Evolutionary conservation across 2,888 invertebrate species (phyloP), one percentile per base, ranked within the genome.

Genomic region (Pycnomerus fuliginosus): DNA sequence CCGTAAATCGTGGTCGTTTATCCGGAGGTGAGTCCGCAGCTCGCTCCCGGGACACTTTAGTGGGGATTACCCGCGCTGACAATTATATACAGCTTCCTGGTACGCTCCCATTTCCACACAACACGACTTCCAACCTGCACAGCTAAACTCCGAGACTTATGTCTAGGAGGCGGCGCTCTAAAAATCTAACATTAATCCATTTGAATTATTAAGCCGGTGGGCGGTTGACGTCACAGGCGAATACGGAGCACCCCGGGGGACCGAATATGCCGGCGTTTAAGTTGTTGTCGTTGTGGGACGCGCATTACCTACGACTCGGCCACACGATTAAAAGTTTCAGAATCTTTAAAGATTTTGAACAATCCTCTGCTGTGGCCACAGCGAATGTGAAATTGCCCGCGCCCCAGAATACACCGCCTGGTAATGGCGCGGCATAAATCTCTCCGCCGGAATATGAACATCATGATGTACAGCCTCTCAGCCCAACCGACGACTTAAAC

Each of bases 1-100:
- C 75, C 72, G 61, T 80, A 80, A 74, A 73, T 80, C 63, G 76
- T 80, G 51, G 77, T 77, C 54, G 80, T 80, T 64, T 75, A 80
- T 20, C 71, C 75, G 60, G 76, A 75, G 67, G 75, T 74, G 55
- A 78, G 77, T 48, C 77, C 76, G 7, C 75, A 71, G 3, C 76
- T 74, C 37, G 78, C 77, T 63, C 61, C 75, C 60, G 76, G 76
- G 67, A 76, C 76, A 44, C 76, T 77, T 51, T 80, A 76, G 34
- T 74, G 73, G 48, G 76, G 78, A 54, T 79, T 79, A 32, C 76
- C 76, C n/a, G 76, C 75, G 76, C 64, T 78, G 43, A 78, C 79
- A 56, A 79, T 78, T 24, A 78, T 77, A 8, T 74, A 75, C 36
- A 62, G 60, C 62, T 61, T 64, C 61, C 62, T 53, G 46, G 49